phyloP scores from a whole-genome alignment of 2,113 vertebrate species.

The Urocolius indicus region DNA sequence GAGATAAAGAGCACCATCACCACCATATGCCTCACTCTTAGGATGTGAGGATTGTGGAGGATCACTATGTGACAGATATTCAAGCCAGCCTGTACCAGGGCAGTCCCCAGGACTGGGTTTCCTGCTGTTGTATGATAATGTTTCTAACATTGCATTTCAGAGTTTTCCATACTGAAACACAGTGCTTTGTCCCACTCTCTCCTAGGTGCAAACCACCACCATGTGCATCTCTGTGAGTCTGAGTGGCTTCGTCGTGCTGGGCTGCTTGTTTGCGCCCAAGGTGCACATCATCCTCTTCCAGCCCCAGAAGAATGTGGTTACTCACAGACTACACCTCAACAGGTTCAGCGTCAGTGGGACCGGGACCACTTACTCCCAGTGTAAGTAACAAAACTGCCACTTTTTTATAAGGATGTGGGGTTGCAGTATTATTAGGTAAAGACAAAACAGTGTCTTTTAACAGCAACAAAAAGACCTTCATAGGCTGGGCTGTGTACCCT shows the following conservation, averaged over 20 bases:
- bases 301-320: slow-evolving; percentile 98
- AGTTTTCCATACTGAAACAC: slow-evolving; percentile 1
- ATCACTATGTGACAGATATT: background rate
- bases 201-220: slow-evolving; percentile 96
- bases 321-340: slow-evolving; percentile 94
- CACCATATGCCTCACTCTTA: background rate
- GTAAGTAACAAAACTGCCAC: slow-evolving; percentile 76
- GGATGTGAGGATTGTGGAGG: background rate
- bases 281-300: slow-evolving; percentile 99
- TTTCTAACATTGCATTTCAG: background rate
- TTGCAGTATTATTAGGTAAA: background rate
- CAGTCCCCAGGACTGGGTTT: background rate
- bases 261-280: slow-evolving; percentile 97
- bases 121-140: background rate
- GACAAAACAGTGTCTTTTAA: background rate
- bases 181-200: slow-evolving; percentile 4
- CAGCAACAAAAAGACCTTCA: background rate
- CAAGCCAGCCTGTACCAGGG: background rate
- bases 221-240: slow-evolving; percentile 99
- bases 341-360: slow-evolving; percentile 96
- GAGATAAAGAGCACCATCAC: background rate
- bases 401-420: background rate
- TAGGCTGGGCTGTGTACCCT: background rate
- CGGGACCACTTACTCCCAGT: slow-evolving; percentile 91
- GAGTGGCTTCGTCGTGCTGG: slow-evolving; percentile 96